These are phyloP conservation scores for Acrocephalus scirpaceus DNA, from an alignment of 2,797 vertebrate species.

Conservation along the genomic window DNA sequence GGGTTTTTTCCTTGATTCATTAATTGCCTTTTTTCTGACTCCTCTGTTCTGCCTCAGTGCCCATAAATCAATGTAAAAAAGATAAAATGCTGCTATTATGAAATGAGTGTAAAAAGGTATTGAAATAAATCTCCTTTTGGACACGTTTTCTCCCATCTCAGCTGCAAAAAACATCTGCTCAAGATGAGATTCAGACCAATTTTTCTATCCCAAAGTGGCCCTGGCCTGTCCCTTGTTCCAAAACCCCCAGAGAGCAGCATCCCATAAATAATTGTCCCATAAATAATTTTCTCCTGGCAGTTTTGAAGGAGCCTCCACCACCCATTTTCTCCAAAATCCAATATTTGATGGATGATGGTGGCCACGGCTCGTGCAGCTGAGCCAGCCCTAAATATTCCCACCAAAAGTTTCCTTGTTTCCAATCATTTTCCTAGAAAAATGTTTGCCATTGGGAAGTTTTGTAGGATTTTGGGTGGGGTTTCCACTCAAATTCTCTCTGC, in stretches of 20 bases:
- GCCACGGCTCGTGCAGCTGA: not conserved
- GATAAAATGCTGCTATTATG: constrained; percentile 69
- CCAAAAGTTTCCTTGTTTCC: not conserved
- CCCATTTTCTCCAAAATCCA: not conserved
- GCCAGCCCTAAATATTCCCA: not conserved
- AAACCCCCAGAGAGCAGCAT: not conserved
- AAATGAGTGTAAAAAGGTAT: constrained; percentile 65
- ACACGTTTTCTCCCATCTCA: not conserved
- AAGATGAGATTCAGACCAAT: not conserved
- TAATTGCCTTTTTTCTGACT: constrained; percentile 69
- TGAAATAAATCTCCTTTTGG: constrained; percentile 65
- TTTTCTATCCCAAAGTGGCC: not conserved
- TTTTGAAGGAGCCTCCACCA: not conserved
- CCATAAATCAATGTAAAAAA: constrained; percentile 72
- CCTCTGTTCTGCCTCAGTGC: constrained; percentile 56
- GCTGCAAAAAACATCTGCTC: not conserved
- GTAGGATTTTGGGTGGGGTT: not conserved
- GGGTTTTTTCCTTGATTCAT: constrained; percentile 1
- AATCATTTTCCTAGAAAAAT: not conserved
- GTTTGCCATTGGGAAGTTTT: fast-evolving
- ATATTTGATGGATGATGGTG: not conserved
- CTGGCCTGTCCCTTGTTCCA: not conserved
- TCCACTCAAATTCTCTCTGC: not conserved
- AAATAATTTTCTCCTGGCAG: not conserved
- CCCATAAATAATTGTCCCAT: not conserved